These are phyloP conservation scores for Chlamydotis undulata DNA, from an alignment of 2,113 vertebrate genomes.

Conservation along the genomic window DNA sequence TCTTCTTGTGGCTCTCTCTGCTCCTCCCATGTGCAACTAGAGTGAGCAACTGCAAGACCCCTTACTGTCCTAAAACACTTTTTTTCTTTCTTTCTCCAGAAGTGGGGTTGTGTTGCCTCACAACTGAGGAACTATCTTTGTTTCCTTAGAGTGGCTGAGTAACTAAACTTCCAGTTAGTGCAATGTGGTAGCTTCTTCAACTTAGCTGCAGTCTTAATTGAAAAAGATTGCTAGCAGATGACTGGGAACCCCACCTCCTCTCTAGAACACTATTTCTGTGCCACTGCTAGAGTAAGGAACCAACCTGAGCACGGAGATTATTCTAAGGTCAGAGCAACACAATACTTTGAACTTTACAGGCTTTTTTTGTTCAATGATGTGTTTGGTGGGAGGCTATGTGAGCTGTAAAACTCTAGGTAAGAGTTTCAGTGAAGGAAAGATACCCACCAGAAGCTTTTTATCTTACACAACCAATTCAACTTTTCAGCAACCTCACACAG, in stretches of 20 bases:
- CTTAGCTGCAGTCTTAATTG: neutral
- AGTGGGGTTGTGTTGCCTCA: neutral
- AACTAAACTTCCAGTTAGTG: neutral
- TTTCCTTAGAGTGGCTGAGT: neutral
- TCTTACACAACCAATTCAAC: neutral
- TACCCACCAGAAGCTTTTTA: neutral
- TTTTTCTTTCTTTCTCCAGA: neutral
- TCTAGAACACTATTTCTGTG: neutral
- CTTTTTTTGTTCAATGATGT: neutral
- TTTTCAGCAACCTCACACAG: neutral
- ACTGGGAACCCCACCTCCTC: neutral
- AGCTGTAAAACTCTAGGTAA: neutral
- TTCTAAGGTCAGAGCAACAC: neutral
- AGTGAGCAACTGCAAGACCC: conserved; percentile 7
- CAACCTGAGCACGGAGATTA: neutral
- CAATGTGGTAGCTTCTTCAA: neutral
- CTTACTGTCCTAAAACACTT: neutral
- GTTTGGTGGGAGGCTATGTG: neutral
- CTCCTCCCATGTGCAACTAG: neutral
- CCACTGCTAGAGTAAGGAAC: neutral
- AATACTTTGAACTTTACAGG: neutral
- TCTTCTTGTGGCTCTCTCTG: neutral
- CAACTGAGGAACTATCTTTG: neutral
- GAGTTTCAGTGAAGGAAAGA: neutral
- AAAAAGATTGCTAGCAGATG: neutral